Evolutionary conservation across 2,888 invertebrate genomes (phyloP).

Genomic region (Euplagia quadripunctaria): DNA sequence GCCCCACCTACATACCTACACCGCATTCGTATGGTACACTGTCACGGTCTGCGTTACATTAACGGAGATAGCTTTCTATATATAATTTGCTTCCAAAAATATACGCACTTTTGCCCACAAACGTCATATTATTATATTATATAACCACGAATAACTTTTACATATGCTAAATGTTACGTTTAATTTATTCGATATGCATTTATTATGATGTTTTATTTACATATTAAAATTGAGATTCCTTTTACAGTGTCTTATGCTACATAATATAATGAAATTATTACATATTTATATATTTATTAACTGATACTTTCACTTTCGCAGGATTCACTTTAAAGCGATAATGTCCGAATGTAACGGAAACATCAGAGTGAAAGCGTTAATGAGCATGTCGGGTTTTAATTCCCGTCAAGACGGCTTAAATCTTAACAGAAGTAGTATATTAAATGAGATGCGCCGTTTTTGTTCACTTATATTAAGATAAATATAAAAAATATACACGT

Average conservation of each 20-base stretch:
- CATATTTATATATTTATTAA: slow-evolving; percentile 52
- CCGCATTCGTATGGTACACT: slow-evolving; percentile 19
- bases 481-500: neutral
- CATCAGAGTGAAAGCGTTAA: slow-evolving; percentile 79
- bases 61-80: slow-evolving; percentile 43
- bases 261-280: slow-evolving; percentile 46
- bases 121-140: slow-evolving; percentile 40
- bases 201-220: slow-evolving; percentile 39
- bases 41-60: slow-evolving; percentile 22
- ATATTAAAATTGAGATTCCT: slow-evolving; percentile 39
- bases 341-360: slow-evolving; percentile 77
- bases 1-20: neutral
- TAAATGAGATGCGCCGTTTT: slow-evolving; percentile 33
- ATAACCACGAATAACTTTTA: slow-evolving; percentile 42
- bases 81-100: slow-evolving; percentile 27
- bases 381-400: slow-evolving; percentile 79
- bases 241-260: slow-evolving; percentile 27
- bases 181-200: slow-evolving; percentile 39
- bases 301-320: slow-evolving; percentile 72
- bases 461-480: slow-evolving; percentile 4
- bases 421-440: slow-evolving; percentile 40
- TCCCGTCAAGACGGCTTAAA: slow-evolving; percentile 70
- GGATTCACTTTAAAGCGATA: slow-evolving; percentile 72
- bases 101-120: slow-evolving; percentile 22
- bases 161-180: slow-evolving; percentile 24